phyloP scores from a whole-genome alignment of 2,113 vertebrate species.

The Rhagologus leucostigma region DNA sequence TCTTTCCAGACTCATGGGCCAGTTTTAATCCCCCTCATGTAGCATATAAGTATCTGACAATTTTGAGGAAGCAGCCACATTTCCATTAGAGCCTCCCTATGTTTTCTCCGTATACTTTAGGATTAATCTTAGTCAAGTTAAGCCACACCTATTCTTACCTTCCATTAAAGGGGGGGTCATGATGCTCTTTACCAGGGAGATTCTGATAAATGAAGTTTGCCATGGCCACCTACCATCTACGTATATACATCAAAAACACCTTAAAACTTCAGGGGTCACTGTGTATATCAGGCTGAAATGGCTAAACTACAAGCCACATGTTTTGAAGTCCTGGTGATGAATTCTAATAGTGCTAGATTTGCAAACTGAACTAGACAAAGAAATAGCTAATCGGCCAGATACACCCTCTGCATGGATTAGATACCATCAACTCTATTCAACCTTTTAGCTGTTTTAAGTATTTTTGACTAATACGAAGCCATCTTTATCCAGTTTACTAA shows the following conservation, averaged over 20 bases:
- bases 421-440: neutral
- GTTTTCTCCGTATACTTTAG: neutral
- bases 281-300: neutral
- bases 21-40: neutral
- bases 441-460: neutral
- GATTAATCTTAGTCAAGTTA: neutral
- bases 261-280: neutral
- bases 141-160: neutral
- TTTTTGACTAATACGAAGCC: neutral
- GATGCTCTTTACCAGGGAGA: neutral
- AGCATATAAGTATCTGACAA: neutral
- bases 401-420: neutral
- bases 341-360: neutral
- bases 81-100: neutral
- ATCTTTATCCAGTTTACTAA: neutral
- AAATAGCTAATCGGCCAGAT: neutral
- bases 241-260: too few species aligned
- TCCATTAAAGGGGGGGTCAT: neutral
- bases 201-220: neutral
- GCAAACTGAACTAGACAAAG: neutral
- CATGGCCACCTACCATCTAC: neutral
- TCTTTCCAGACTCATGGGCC: neutral
- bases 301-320: neutral
- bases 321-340: neutral
- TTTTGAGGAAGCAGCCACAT: neutral